phyloP scores from a whole-genome alignment of 1,140 invertebrate genomes.

The Oreohelix idahoensis region DNA sequence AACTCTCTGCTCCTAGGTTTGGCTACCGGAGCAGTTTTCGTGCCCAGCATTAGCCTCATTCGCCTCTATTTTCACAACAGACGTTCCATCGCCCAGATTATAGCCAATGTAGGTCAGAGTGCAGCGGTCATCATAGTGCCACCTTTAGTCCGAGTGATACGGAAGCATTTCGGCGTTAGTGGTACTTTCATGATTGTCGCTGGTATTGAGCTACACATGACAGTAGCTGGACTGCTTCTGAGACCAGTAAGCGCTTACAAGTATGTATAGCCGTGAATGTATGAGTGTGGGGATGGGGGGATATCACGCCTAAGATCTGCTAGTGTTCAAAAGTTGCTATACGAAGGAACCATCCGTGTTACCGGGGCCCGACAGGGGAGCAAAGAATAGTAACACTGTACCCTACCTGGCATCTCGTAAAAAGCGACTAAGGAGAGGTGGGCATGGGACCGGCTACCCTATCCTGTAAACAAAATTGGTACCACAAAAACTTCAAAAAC shows the following conservation, averaged over 20 bases:
- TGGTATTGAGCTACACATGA: constrained; percentile 64
- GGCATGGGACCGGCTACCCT: too few species aligned
- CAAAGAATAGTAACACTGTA: too few species aligned
- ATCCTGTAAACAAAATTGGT: too few species aligned
- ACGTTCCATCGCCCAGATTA: constrained; percentile 50
- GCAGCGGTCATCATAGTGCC: constrained; percentile 48
- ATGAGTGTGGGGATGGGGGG: too few species aligned
- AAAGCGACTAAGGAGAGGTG: too few species aligned
- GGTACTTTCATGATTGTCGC: constrained; percentile 81
- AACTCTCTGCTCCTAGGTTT: constrained; percentile 36
- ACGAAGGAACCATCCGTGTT: too few species aligned
- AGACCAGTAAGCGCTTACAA: constrained; percentile 41
- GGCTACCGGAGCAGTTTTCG: constrained; percentile 43
- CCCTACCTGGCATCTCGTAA: too few species aligned
- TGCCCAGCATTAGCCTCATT: constrained; percentile 50
- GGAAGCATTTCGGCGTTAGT: constrained; percentile 45
- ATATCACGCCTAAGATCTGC: too few species aligned
- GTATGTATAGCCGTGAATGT: too few species aligned
- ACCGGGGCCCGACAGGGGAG: too few species aligned
- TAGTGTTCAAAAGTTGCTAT: too few species aligned
- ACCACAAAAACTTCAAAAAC: too few species aligned
- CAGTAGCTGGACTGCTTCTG: constrained; percentile 33
- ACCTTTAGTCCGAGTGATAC: constrained; percentile 43
- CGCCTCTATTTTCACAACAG: constrained; percentile 55
- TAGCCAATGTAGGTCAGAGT: constrained; percentile 44